phyloP scores from a whole-genome alignment of 2,888 invertebrate species.

The Papilio protenor region DNA sequence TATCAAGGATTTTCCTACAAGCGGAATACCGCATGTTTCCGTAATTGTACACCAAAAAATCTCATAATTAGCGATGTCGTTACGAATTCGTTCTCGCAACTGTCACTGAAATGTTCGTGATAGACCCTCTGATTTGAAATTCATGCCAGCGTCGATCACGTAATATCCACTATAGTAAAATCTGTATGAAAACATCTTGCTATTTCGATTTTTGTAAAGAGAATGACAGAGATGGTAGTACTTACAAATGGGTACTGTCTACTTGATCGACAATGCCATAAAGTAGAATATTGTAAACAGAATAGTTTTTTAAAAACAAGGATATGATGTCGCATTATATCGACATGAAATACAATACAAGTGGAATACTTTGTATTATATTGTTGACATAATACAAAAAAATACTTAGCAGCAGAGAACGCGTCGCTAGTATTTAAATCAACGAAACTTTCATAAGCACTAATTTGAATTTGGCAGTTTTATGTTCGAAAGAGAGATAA shows the following conservation, averaged over 20 bases:
- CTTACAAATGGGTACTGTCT: background rate
- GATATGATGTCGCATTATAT: background rate
- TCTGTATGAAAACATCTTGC: too few relatives aligned
- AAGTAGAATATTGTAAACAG: background rate
- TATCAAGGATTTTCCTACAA: too few relatives aligned
- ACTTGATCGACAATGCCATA: background rate
- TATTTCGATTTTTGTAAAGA: background rate
- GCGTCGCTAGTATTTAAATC: background rate
- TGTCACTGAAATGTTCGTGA: too few relatives aligned
- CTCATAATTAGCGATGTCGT: too few relatives aligned
- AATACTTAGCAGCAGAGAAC: background rate
- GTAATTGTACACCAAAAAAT: too few relatives aligned
- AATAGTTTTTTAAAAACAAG: too few relatives aligned
- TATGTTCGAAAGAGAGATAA: conserved; percentile 4
- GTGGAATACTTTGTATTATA: too few relatives aligned
- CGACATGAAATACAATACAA: too few relatives aligned
- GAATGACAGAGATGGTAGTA: background rate
- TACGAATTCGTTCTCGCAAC: too few relatives aligned
- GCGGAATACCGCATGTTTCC: too few relatives aligned
- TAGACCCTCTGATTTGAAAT: background rate
- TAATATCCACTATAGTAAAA: background rate
- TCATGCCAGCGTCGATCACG: background rate
- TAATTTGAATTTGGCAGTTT: conserved; percentile 17
- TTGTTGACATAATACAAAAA: background rate
- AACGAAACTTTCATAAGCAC: conserved; percentile 5